Evolutionary conservation across 2,797 vertebrate genomes (phyloP).

Genomic region (Cryptoblepharus egeriae): DNA sequence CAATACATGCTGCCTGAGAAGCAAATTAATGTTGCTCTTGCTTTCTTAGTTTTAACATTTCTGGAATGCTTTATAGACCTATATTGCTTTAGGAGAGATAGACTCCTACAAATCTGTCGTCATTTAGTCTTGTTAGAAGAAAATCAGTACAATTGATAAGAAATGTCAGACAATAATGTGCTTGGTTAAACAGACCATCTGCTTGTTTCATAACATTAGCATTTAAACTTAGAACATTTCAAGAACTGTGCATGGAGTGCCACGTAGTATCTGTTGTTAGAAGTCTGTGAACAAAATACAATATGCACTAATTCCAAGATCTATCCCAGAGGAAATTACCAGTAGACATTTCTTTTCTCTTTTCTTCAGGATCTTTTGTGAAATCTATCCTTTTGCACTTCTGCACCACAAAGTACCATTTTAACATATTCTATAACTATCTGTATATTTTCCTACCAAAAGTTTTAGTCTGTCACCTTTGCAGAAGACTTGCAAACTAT

Average conservation of each 20-base stretch:
- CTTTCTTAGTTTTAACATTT: constrained; percentile 34
- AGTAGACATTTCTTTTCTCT: constrained; percentile 6
- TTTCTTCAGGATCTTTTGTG: background rate
- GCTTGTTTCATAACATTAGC: constrained; percentile 65
- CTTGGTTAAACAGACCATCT: constrained; percentile 77
- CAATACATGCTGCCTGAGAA: constrained; percentile 38
- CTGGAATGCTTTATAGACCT: constrained; percentile 54
- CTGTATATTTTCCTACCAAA: constrained; percentile 9
- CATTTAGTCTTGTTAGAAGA: constrained; percentile 70
- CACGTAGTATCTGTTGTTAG: constrained; percentile 61
- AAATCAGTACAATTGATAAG: constrained; percentile 72
- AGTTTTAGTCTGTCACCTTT: constrained; percentile 1
- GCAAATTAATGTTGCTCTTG: constrained; percentile 33
- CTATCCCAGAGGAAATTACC: constrained; percentile 43
- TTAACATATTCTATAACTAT: constrained; percentile 18
- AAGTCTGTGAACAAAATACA: constrained; percentile 41
- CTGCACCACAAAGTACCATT: background rate
- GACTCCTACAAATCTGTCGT: constrained; percentile 69
- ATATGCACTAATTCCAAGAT: constrained; percentile 34
- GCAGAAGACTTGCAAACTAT: constrained; percentile 3
- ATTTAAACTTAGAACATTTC: constrained; percentile 66
- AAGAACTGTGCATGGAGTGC: constrained; percentile 55
- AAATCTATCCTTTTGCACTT: background rate
- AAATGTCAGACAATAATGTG: constrained; percentile 76
- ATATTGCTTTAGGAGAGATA: constrained; percentile 60